Conservation (phyloP, 1,140 invertebrate species). For the Saxidomus purpurata region DNA sequence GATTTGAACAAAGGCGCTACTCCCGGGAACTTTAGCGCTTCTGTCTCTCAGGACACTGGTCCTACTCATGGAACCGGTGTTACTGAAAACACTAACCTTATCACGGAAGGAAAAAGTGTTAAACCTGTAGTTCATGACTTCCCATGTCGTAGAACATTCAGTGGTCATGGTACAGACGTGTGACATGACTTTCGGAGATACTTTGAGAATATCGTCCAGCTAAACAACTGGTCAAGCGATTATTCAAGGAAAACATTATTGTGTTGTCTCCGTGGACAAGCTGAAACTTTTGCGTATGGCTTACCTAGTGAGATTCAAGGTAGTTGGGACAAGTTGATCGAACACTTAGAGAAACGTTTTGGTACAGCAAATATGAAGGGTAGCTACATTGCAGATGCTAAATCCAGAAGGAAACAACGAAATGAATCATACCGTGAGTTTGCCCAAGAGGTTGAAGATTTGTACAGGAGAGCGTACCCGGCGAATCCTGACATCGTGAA, state of each 20-base stretch:
- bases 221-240: no score
- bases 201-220: slow-evolving; percentile 62
- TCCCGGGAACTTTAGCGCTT: no score
- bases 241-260: slow-evolving; percentile 53
- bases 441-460: slow-evolving; percentile 47
- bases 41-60: no score
- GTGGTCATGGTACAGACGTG: slow-evolving; percentile 30
- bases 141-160: slow-evolving; percentile 58
- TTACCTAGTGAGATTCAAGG: no score
- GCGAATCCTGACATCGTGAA: slow-evolving; percentile 61
- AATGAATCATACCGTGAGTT: slow-evolving; percentile 25
- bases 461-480: slow-evolving; percentile 58
- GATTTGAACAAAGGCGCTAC: no score
- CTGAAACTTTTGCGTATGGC: slow-evolving; percentile 65
- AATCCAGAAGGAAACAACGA: not conserved
- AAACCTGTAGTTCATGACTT: slow-evolving; percentile 30
- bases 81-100: no score
- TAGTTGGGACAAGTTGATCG: not conserved
- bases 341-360: slow-evolving; percentile 12
- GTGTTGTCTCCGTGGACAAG: slow-evolving; percentile 64
- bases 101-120: no score
- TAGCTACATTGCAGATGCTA: slow-evolving; percentile 62
- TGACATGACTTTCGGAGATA: slow-evolving; percentile 65
- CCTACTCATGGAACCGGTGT: no score
- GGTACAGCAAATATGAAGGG: slow-evolving; percentile 62